Evolutionary conservation across 2,113 vertebrate genomes (phyloP), one percentile per base, ranked within the genome.

Genomic region (Myiagra hebetior): DNA sequence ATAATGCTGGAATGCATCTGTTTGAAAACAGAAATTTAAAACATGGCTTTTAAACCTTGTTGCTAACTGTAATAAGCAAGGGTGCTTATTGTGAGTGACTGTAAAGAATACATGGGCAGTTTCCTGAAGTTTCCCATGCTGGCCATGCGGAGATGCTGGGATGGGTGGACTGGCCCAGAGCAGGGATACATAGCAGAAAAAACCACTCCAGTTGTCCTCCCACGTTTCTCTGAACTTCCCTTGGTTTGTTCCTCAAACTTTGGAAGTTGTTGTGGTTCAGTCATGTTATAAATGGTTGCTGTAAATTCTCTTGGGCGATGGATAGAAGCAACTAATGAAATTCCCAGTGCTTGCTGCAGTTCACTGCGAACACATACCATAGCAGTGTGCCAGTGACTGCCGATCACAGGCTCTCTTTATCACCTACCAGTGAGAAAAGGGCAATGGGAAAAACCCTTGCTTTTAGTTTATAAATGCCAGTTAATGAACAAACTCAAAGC

Each of bases 81-180:
- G 17, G 4, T 81, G 44, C 30, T 67, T 28, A 21, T 41, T 75
- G 31, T 44, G 37, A 73, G 6, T 49, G 30, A 22, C 30, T 67
- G 0, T 13, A 67, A 70, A 77, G 67, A 87, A 8, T 15, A 11
- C 41, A 17, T 64, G 56, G 35, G 46, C 26, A 42, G 10, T 67
- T 75, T n/a, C 22, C 53, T 53, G 37, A 42, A 47, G 62, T 60
- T 83, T 63, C 9, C 23, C 0, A 0, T 20, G 30, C 53, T 39
- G 4, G 0, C 23, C 4, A 8, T n/a, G 18, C 49, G 65, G 72
- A 77, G 18, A 22, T 4, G 0, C 44, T 78, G 14, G 7, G 14
- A 7, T n/a, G 24, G 26, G 12, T 26, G 26, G 11, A 9, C 21
- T 67, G 31, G 28, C 14, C 30, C 5, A 2, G 35, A 24, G 26